Base-by-base conservation (phyloP, 2,888 invertebrate species). In the Drosophila demipolita region DNA sequence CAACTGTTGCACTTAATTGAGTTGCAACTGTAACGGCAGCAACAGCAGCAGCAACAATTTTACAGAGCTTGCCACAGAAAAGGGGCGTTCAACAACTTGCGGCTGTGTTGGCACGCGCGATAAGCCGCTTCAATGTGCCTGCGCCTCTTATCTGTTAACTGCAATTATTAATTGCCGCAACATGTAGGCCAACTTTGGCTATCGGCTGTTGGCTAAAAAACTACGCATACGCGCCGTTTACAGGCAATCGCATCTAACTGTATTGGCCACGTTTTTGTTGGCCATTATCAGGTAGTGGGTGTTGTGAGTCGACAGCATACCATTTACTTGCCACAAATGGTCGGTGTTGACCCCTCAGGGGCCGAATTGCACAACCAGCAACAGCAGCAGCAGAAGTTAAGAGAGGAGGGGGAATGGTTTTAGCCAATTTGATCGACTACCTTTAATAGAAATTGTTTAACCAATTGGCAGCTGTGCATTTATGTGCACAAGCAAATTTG, bases 121-220 rank as follows among this genome's bases (percentile, higher is more conserved):
- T 75, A 77, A 80, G 74, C 62, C 66, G 70, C 74, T 66, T 75
- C 61, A 54, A 36, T 54, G 42, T 50, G 29, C 40, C 40, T 55
- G 57, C 42, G 61, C 61, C 42, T 50, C 67, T 81, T 86, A 84
- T 89, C 87, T 68, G 62, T 50, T 70, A 72, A 71, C 65, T 78
- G 75, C 69, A 78, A 78, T 84, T 87, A 85, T 89, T 89, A 89
- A 85, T 85, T 85, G 89, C 69, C 55, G 36, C 80, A 71, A 71
- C 76, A 78, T 80, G 79, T 80, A 76, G 71, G 64, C 81, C 62
- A 29, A 23, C 26, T 7, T 33, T 40, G 8, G 49, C 61, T 23
- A 35, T 36, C 8, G 50, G 54, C 55, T 33, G 33, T 40, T 9
- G n/a, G 55, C 50, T 50, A 40, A 61, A 64, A 59, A 82, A 70